A percentile compares a stretch with the other conserved stretches of the same genome.
phyloP scores from a whole-genome alignment of 2,888 invertebrate species.

The Antheraea assamensis region DNA sequence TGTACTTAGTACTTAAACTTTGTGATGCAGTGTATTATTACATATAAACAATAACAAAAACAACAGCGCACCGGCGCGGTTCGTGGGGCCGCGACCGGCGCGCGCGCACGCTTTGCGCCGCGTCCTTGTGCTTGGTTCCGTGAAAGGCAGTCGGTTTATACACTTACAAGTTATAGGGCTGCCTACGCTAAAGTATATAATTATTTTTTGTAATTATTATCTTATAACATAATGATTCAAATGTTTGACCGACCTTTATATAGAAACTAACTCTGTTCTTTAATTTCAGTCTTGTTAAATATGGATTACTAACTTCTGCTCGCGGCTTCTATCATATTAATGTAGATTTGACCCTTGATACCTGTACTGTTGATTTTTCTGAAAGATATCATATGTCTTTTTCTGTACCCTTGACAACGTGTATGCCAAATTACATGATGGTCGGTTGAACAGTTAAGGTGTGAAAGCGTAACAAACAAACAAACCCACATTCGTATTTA shows the following conservation, averaged over 20 bases:
- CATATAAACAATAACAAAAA: conserved; percentile 18
- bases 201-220: not conserved
- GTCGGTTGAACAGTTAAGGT: too few species aligned
- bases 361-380: too few species aligned
- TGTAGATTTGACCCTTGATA: too few species aligned
- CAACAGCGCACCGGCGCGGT: conserved; percentile 18
- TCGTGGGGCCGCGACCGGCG: conserved; percentile 22
- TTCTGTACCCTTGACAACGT: too few species aligned
- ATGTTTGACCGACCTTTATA: not conserved
- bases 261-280: not conserved
- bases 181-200: not conserved
- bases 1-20: not conserved
- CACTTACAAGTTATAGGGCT: conserved; percentile 12
- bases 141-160: conserved; percentile 50
- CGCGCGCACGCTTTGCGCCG: conserved; percentile 34
- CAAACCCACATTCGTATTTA: too few species aligned
- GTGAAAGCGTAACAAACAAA: too few species aligned
- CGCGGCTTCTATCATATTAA: not conserved
- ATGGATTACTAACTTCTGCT: not conserved
- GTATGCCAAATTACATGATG: too few species aligned
- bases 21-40: not conserved
- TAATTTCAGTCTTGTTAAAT: not conserved
- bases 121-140: conserved; percentile 54
- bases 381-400: too few species aligned
- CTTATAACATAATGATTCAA: too few species aligned